Evolutionary conservation across 2,113 vertebrate genomes (phyloP).

Genomic region (Toxostoma redivivum): DNA sequence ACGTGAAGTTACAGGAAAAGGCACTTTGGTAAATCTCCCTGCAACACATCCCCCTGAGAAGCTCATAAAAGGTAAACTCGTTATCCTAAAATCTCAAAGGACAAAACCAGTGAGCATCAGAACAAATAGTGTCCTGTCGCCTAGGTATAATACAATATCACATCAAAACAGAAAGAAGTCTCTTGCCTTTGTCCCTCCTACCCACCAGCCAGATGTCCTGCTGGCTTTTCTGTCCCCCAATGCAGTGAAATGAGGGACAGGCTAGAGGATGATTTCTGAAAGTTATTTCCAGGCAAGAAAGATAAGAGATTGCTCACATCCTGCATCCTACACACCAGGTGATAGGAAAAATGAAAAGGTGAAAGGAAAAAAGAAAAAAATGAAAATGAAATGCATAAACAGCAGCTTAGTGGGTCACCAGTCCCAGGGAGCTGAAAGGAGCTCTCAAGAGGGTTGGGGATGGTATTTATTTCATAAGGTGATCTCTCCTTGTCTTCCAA

Average conservation of each 20-base stretch:
- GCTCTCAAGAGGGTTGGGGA: not conserved
- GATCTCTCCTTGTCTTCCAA: not conserved
- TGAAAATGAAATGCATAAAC: not conserved
- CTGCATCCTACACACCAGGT: not conserved
- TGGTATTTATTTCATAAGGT: not conserved
- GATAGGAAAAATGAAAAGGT: not conserved
- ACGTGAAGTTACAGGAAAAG: not conserved
- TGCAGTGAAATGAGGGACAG: not conserved
- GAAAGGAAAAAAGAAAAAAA: not conserved
- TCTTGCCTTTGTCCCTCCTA: not conserved
- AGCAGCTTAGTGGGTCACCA: not conserved
- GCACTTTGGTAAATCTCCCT: not conserved
- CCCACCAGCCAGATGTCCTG: not conserved
- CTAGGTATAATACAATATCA: not conserved
- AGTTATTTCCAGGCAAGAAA: not conserved
- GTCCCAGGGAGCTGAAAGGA: not conserved
- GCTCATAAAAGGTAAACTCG: not conserved
- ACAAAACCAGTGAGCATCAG: not conserved
- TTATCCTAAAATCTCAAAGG: not conserved
- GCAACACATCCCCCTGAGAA: fast-evolving
- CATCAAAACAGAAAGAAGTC: not conserved
- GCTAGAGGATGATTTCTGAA: not conserved
- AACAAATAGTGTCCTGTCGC: not conserved
- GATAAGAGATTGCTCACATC: not conserved
- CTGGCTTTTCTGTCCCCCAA: not conserved